Percentiles rank a stretch among this genome's conserved stretches.
Conservation (phyloP, 2,888 invertebrate species). For the Chaetogeoica ovagalla region DNA sequence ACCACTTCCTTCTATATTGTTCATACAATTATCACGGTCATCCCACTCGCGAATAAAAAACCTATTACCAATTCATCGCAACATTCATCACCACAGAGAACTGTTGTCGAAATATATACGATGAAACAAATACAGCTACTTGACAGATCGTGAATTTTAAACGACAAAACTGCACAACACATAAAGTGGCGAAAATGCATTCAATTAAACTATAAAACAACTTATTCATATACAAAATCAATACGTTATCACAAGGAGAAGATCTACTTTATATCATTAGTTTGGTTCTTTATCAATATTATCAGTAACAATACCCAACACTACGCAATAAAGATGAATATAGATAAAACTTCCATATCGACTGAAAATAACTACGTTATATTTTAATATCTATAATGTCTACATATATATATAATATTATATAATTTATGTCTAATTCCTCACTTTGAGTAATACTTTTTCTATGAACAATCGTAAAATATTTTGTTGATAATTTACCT, state of each 20-base stretch:
- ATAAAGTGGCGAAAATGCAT: background rate
- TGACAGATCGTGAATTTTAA: background rate
- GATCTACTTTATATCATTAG: conserved; percentile 7
- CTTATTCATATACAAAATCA: conserved; percentile 11
- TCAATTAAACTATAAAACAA: background rate
- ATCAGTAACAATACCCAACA: conserved; percentile 6
- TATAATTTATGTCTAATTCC: no score
- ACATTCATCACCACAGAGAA: background rate
- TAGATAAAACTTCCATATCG: no score
- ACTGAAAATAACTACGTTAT: no score
- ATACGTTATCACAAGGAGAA: conserved; percentile 43
- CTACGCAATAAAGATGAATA: background rate
- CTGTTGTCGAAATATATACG: background rate
- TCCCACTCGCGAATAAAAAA: conserved; percentile 11
- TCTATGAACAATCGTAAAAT: no score
- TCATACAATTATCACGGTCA: background rate
- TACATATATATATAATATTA: no score
- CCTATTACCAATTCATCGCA: background rate
- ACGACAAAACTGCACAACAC: background rate
- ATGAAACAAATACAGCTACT: background rate
- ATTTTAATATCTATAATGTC: no score
- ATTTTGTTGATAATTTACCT: no score
- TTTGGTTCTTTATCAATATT: conserved; percentile 21
- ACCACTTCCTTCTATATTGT: conserved; percentile 4
- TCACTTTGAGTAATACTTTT: no score